Evolutionary conservation across 2,888 invertebrate species (phyloP).

Genomic region (Plebejus argus): DNA sequence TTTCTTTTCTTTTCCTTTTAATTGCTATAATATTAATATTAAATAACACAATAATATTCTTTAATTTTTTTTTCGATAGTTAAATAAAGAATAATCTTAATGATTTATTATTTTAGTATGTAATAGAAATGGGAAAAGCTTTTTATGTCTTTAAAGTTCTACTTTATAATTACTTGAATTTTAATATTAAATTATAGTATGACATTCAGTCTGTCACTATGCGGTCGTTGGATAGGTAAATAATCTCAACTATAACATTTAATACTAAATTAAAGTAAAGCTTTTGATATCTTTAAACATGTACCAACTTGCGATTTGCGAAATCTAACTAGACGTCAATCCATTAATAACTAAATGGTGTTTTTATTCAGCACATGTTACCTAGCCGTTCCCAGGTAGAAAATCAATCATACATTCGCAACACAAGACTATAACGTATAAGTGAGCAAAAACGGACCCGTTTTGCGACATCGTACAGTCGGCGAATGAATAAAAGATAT

Average conservation of each 20-base stretch:
- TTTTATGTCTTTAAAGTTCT: too few species aligned
- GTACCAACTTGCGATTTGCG: neutral
- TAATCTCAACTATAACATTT: too few species aligned
- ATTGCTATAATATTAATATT: neutral
- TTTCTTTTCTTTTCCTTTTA: neutral
- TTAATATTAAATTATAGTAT: neutral
- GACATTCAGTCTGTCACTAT: too few species aligned
- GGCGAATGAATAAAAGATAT: conserved; percentile 71
- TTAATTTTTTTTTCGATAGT: neutral
- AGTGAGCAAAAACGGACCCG: conserved; percentile 55
- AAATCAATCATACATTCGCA: conserved; percentile 36
- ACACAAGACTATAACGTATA: conserved; percentile 51
- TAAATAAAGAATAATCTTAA: neutral
- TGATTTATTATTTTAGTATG: too few species aligned
- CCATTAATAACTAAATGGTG: conserved; percentile 29
- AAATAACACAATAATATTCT: neutral
- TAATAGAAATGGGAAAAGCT: too few species aligned
- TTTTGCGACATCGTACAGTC: conserved; percentile 68
- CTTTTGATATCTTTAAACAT: neutral
- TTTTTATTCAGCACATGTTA: conserved; percentile 30
- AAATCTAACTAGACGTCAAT: conserved; percentile 23
- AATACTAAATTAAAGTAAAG: neutral
- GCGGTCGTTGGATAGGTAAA: neutral
- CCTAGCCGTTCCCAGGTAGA: conserved; percentile 34
- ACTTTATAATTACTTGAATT: neutral